phyloP scores from a whole-genome alignment of 1,140 invertebrate genomes.

The Danaus melanippus region DNA sequence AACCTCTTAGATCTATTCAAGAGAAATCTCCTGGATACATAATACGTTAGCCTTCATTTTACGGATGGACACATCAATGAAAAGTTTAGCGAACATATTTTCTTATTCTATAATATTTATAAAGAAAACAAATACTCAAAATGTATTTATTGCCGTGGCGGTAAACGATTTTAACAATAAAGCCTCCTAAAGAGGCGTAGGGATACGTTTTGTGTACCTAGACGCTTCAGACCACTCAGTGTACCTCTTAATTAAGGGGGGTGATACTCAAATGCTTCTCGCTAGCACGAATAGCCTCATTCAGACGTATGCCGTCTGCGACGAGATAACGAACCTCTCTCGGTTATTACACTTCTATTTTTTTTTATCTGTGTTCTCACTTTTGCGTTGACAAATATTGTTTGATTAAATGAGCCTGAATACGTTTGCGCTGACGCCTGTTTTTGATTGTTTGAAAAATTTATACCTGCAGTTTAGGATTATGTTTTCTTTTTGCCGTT shows the following conservation, averaged over 20 bases:
- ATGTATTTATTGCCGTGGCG: neutral
- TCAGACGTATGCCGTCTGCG: slow-evolving; percentile 52
- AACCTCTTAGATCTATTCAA: slow-evolving; percentile 34
- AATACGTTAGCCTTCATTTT: no score
- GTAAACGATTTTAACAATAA: slow-evolving; percentile 46
- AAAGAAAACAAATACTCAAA: no score
- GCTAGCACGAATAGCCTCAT: slow-evolving; percentile 45
- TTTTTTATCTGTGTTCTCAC: slow-evolving; percentile 24
- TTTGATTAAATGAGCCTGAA: slow-evolving; percentile 23
- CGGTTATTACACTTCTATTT: slow-evolving; percentile 50
- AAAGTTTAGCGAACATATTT: no score
- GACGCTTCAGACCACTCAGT: slow-evolving; percentile 56
- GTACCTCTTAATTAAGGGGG: slow-evolving; percentile 63
- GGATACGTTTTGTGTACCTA: slow-evolving; percentile 43
- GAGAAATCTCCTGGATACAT: slow-evolving; percentile 12
- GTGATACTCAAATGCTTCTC: slow-evolving; percentile 47
- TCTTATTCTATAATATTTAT: no score
- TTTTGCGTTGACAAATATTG: slow-evolving; percentile 13
- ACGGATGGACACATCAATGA: no score
- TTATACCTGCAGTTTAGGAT: no score
- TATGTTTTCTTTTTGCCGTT: no score
- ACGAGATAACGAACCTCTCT: slow-evolving; percentile 59
- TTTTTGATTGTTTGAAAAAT: no score
- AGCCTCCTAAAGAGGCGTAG: slow-evolving; percentile 36
- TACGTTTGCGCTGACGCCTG: slow-evolving; percentile 4